A percentile compares a stretch with the other conserved stretches of the same genome.
Conservation (phyloP, 2,888 invertebrate species). For the Rosalia funebris region DNA sequence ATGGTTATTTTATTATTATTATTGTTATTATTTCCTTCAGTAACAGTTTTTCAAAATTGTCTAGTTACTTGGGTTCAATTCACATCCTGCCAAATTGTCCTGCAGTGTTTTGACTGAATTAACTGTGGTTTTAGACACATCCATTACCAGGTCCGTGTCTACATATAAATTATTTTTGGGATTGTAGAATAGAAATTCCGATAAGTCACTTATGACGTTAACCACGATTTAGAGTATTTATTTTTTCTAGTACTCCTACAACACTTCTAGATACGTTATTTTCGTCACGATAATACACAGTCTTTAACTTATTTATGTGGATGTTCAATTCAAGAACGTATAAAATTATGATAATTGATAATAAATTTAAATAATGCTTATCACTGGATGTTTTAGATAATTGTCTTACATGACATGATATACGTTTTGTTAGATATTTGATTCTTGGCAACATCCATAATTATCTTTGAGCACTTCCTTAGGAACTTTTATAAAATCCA, state of each 20-base stretch:
- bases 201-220: too few species aligned
- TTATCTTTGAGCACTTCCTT: background rate
- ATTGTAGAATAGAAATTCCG: too few species aligned
- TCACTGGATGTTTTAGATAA: constrained; percentile 10
- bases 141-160: too few species aligned
- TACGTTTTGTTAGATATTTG: background rate
- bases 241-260: background rate
- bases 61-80: too few species aligned
- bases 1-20: too few species aligned
- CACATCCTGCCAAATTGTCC: too few species aligned
- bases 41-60: too few species aligned
- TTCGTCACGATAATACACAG: background rate
- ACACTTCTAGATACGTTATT: background rate
- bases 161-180: too few species aligned
- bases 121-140: too few species aligned
- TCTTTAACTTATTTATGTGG: background rate
- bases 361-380: constrained; percentile 15
- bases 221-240: too few species aligned
- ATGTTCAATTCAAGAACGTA: background rate
- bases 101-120: too few species aligned
- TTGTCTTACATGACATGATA: background rate
- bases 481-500: background rate
- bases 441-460: background rate
- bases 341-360: constrained; percentile 11
- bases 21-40: too few species aligned